Evolutionary conservation across 2,113 vertebrate species (phyloP).

Genomic region (Sylvietta virens): DNA sequence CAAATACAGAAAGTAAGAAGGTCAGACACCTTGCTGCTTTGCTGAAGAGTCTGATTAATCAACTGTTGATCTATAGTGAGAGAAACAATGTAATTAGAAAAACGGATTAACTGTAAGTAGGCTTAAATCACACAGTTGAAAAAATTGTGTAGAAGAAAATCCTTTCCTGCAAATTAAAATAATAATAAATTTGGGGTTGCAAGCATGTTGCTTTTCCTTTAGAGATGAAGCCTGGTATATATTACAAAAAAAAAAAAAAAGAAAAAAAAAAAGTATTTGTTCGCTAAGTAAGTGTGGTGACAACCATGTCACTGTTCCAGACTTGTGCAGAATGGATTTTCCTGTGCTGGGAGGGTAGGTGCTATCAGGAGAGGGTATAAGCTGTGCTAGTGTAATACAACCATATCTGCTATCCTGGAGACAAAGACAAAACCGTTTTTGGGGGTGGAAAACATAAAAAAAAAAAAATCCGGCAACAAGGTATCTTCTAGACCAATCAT

Average conservation of each 20-base stretch:
- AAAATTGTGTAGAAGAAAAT: background rate
- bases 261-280: background rate
- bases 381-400: background rate
- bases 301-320: background rate
- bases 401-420: background rate
- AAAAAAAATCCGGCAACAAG: too few species aligned
- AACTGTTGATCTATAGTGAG: constrained; percentile 15
- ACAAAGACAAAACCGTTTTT: background rate
- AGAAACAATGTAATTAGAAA: constrained; percentile 45
- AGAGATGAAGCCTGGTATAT: background rate
- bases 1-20: background rate
- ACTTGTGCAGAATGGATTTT: background rate
- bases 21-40: constrained; percentile 20
- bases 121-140: background rate
- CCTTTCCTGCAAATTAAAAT: background rate
- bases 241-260: rapidly evolving
- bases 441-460: background rate
- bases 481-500: background rate
- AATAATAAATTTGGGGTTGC: background rate
- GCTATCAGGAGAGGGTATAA: background rate
- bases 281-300: background rate
- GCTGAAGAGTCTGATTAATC: constrained; percentile 25
- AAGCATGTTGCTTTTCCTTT: background rate
- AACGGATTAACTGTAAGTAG: constrained; percentile 34
- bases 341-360: background rate